These are phyloP conservation scores for Lepidotrigona ventralis DNA, from an alignment of 1,140 invertebrate genomes.

Conservation along the genomic window DNA sequence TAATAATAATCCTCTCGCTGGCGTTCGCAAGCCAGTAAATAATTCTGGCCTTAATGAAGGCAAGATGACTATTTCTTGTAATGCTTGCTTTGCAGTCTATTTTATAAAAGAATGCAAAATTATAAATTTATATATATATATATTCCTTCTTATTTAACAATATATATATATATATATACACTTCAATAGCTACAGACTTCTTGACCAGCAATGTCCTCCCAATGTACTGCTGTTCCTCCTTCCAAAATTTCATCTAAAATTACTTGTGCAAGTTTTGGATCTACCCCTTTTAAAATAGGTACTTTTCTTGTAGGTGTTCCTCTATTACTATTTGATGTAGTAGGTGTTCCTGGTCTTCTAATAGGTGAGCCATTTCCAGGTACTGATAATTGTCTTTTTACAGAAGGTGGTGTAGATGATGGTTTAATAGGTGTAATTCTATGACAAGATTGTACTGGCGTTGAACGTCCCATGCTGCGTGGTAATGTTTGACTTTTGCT, in stretches of 20 bases:
- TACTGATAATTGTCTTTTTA: conserved; percentile 89
- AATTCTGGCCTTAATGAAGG: conserved; percentile 96
- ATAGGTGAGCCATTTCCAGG: conserved; percentile 84
- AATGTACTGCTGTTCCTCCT: conserved; percentile 90
- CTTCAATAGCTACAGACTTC: conserved; percentile 79
- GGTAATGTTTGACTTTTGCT: conserved; percentile 92
- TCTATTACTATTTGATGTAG: conserved; percentile 74
- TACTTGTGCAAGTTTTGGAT: conserved; percentile 93
- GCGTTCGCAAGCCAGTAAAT: conserved; percentile 94
- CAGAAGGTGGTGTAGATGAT: conserved; percentile 88
- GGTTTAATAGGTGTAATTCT: conserved; percentile 84
- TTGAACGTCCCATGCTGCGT: conserved; percentile 88
- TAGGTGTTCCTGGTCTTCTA: conserved; percentile 81
- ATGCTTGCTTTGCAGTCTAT: conserved; percentile 94
- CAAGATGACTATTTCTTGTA: conserved; percentile 98
- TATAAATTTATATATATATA: not conserved
- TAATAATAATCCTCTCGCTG: conserved; percentile 94
- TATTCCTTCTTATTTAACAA: too few species aligned
- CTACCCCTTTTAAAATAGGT: conserved; percentile 86
- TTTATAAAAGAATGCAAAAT: not conserved
- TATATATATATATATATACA: not conserved
- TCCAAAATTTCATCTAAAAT: conserved; percentile 85
- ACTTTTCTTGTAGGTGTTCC: conserved; percentile 75
- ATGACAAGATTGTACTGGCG: conserved; percentile 79
- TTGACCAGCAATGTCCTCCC: conserved; percentile 96